These are phyloP conservation scores for Heterodera carotae DNA, from an alignment of 1,140 invertebrate species.

Conservation along the genomic window DNA sequence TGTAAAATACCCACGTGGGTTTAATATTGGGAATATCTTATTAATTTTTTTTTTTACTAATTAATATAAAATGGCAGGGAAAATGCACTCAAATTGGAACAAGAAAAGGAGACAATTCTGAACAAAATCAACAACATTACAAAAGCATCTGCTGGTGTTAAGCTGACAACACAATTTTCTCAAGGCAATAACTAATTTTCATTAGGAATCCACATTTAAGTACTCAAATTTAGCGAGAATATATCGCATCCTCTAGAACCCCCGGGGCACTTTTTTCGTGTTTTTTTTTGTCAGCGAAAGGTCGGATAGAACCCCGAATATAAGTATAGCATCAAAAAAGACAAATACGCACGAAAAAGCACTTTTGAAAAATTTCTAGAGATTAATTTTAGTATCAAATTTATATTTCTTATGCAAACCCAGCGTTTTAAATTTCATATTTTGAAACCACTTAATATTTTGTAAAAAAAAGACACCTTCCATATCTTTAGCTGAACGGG, in stretches of 20 bases:
- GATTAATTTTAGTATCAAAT: too few species aligned
- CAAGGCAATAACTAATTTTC: background rate
- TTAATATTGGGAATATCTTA: too few species aligned
- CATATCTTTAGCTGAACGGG: conserved; percentile 11
- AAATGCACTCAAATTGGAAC: conserved; percentile 15
- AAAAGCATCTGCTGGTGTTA: background rate
- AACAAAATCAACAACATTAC: conserved; percentile 8
- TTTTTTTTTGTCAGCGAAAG: too few species aligned
- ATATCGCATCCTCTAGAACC: background rate
- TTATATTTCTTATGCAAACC: too few species aligned
- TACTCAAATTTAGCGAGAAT: too few species aligned
- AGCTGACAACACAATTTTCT: background rate
- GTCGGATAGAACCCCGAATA: background rate
- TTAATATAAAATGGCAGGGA: too few species aligned
- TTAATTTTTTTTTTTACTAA: background rate
- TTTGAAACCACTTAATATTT: background rate
- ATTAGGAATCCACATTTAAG: too few species aligned
- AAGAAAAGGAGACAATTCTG: conserved; percentile 28
- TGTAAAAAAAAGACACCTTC: too few species aligned
- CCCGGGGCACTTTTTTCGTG: too few species aligned
- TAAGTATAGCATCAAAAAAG: background rate
- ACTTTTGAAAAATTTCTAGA: too few species aligned
- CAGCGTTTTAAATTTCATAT: background rate
- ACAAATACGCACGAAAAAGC: too few species aligned
- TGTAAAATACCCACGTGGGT: too few species aligned